These are phyloP conservation scores for Corythornis madagascariensis DNA, from an alignment of 2,113 vertebrate species.

Conservation along the genomic window DNA sequence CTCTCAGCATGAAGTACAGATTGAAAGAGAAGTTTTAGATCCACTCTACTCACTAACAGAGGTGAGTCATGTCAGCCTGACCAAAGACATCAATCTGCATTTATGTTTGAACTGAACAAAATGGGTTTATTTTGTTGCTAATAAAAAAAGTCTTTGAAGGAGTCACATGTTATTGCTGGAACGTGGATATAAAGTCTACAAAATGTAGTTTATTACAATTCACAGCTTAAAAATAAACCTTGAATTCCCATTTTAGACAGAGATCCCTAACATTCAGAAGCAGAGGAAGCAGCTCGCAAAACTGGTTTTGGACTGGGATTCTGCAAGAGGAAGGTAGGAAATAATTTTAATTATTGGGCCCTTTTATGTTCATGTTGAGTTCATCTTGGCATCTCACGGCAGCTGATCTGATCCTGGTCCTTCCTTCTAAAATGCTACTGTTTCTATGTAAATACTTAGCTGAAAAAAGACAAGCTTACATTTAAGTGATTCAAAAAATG, in stretches of 20 bases:
- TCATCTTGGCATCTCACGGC: neutral
- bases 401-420: neutral
- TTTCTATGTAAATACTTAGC: neutral
- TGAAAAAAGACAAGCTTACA: fast-evolving
- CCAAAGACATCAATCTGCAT: neutral
- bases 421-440: neutral
- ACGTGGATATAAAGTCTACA: neutral
- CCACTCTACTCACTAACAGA: constrained; percentile 89
- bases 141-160: neutral
- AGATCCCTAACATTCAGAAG: constrained; percentile 97
- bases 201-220: neutral
- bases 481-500: neutral
- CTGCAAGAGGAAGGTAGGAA: constrained; percentile 90
- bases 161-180: neutral
- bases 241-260: constrained; percentile 75
- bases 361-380: fast-evolving
- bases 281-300: constrained; percentile 95
- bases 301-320: constrained; percentile 96
- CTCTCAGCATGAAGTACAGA: constrained; percentile 90
- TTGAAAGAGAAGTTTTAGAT: constrained; percentile 94
- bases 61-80: constrained; percentile 69
- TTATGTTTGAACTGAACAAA: neutral
- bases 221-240: neutral
- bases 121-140: neutral
- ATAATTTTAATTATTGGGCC: neutral